Evolutionary conservation across 1,140 invertebrate genomes (phyloP).

Genomic region (Caenorhabditis latens): DNA sequence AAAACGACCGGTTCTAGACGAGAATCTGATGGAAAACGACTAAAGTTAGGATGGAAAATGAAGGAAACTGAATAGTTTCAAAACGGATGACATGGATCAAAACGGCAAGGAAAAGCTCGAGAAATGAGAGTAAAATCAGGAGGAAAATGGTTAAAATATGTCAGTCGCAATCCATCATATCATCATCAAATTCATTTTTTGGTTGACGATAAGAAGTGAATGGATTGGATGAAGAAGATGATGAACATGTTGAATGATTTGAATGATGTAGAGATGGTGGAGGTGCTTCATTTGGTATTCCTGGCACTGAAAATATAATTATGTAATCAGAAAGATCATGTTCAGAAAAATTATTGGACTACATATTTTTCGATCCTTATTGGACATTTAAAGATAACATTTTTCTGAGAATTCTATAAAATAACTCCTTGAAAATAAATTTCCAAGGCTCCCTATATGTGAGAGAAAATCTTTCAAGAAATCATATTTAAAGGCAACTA

Average conservation of each 20-base stretch:
- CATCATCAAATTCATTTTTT: slow-evolving; percentile 37
- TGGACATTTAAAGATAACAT: too few species aligned
- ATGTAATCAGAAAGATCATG: background rate
- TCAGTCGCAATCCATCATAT: slow-evolving; percentile 51
- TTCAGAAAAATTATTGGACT: too few species aligned
- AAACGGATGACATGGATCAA: slow-evolving; percentile 3
- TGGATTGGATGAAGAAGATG: slow-evolving; percentile 39
- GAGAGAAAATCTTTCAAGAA: too few species aligned
- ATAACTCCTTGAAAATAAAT: too few species aligned
- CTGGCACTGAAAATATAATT: background rate
- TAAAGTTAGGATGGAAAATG: background rate
- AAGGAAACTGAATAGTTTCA: too few species aligned
- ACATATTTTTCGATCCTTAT: too few species aligned
- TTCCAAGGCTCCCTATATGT: too few species aligned
- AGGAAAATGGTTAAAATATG: background rate
- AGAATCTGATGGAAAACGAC: slow-evolving; percentile 28
- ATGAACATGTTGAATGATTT: slow-evolving; percentile 42
- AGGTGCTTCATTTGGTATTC: background rate
- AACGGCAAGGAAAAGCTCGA: background rate
- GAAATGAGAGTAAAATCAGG: background rate
- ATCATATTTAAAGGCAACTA: background rate
- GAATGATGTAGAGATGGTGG: slow-evolving; percentile 16
- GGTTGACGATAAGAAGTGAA: slow-evolving; percentile 43
- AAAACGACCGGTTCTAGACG: slow-evolving; percentile 42
- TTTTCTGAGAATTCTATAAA: too few species aligned